A percentile compares a stretch with the other conserved stretches of the same genome.
Conservation (phyloP, 2,797 vertebrate species). For the Halcyon badia region DNA sequence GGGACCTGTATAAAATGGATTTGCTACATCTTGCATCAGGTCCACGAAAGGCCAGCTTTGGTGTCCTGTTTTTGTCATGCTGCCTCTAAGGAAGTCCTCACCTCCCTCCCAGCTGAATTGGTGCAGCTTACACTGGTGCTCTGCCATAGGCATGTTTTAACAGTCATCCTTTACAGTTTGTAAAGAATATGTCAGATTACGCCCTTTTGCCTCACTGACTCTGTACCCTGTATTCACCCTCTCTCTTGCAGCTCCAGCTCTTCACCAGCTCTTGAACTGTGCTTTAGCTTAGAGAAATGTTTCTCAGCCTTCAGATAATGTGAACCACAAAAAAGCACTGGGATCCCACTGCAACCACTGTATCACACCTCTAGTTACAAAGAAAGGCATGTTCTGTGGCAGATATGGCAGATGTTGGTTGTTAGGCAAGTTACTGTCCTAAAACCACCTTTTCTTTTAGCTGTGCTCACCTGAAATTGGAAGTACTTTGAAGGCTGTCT, state of each 20-base stretch:
- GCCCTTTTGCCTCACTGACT: neutral
- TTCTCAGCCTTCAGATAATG: neutral
- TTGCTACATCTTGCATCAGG: neutral
- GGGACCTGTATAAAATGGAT: neutral
- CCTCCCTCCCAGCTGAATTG: neutral
- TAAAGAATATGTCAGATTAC: neutral
- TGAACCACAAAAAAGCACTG: neutral
- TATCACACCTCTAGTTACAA: neutral
- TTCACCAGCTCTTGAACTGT: neutral
- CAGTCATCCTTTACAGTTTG: neutral
- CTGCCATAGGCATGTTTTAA: neutral
- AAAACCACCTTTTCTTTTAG: neutral
- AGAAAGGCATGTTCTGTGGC: neutral
- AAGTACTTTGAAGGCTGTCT: neutral
- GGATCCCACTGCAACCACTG: neutral
- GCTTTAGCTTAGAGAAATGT: neutral
- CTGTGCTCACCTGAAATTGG: neutral
- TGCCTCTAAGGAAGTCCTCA: neutral
- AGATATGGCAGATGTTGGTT: accelerated
- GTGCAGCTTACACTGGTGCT: neutral
- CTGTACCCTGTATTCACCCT: neutral
- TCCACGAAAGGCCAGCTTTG: neutral
- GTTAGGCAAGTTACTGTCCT: neutral
- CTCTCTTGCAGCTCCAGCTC: neutral
- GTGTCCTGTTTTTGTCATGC: neutral